Conservation (phyloP, 2,113 vertebrate species). For the Eleginops maclovinus region DNA sequence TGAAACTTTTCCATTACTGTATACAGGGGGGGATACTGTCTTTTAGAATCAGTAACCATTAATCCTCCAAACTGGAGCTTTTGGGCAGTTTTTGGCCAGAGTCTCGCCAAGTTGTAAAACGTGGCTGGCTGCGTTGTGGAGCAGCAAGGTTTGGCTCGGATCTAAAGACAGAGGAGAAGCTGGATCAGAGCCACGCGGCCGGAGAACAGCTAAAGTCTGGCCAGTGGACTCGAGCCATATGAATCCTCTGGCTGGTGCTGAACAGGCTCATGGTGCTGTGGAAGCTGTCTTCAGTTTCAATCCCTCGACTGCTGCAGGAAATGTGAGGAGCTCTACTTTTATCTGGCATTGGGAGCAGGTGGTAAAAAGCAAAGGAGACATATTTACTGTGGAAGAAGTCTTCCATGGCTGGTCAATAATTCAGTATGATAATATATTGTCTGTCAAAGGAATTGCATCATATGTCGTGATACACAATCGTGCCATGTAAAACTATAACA, state of each 20-base stretch:
- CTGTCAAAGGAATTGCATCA: no score
- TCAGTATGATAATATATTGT: no score
- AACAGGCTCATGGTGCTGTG: constrained; percentile 31
- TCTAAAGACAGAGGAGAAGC: constrained; percentile 65
- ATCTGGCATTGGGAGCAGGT: constrained; percentile 27
- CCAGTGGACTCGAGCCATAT: constrained; percentile 55
- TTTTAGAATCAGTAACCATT: constrained; percentile 54
- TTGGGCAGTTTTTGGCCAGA: constrained; percentile 47
- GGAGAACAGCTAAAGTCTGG: constrained; percentile 53
- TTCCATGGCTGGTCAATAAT: neutral
- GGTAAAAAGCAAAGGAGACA: constrained; percentile 41
- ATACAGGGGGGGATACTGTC: constrained; percentile 20
- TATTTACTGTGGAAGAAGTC: constrained; percentile 23
- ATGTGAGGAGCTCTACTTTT: constrained; percentile 34
- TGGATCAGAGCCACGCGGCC: constrained; percentile 60
- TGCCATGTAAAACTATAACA: no score
- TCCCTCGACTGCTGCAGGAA: constrained; percentile 25
- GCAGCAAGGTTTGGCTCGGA: constrained; percentile 52
- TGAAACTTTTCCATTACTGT: constrained; percentile 40
- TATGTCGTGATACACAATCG: no score
- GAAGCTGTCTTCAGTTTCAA: constrained; percentile 35
- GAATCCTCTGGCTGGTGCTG: constrained; percentile 51
- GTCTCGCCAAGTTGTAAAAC: constrained; percentile 58
- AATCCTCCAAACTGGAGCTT: constrained; percentile 57
- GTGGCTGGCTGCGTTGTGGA: constrained; percentile 49